Percentiles rank a stretch among this genome's conserved stretches.
Conservation (phyloP, 2,797 vertebrate genomes). For the Eremophila alpestris region DNA sequence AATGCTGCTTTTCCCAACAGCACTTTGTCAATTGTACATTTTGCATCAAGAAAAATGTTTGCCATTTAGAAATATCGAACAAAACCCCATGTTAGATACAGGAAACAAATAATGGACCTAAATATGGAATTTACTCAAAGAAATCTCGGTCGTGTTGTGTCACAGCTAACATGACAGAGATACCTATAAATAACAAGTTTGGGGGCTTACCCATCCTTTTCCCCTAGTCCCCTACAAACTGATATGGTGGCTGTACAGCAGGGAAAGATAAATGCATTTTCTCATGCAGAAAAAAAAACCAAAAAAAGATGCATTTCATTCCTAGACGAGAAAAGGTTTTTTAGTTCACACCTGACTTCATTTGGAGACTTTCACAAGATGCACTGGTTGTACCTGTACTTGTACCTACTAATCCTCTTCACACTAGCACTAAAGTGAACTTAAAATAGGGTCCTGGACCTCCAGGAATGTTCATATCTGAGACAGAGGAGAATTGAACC, state of each 20-base stretch:
- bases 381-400: not conserved
- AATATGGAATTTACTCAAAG: not conserved
- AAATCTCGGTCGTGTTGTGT: not conserved
- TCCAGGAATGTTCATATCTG: not conserved
- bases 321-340: not conserved
- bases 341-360: not conserved
- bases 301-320: not conserved
- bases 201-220: not conserved
- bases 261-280: not conserved
- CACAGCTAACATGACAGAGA: not conserved
- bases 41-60: not conserved
- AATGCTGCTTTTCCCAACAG: not conserved
- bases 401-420: not conserved
- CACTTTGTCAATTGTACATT: constrained; percentile 12
- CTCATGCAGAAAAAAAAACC: not conserved
- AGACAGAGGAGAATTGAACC: not conserved
- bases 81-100: not conserved
- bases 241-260: not conserved
- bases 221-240: not conserved
- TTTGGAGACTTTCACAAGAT: not conserved
- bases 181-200: not conserved
- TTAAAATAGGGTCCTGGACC: not conserved
- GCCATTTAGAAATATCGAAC: not conserved
- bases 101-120: not conserved
- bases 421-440: not conserved